These are phyloP conservation scores for Aphidius ervi DNA, from an alignment of 1,140 invertebrate genomes.

Conservation along the genomic window DNA sequence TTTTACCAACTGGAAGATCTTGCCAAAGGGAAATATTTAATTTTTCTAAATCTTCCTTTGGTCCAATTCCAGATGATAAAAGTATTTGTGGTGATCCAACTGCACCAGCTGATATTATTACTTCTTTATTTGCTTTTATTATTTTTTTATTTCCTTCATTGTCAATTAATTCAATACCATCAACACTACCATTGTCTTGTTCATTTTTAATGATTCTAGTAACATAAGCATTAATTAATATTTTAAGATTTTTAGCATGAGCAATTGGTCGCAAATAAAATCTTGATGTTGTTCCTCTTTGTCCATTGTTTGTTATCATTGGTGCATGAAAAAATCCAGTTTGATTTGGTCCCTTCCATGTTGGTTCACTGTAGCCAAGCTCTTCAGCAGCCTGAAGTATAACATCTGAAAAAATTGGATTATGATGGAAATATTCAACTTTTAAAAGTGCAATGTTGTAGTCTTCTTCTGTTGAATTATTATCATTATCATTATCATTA, in stretches of 20 bases:
- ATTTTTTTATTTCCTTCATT: slow-evolving; percentile 34
- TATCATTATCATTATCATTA: slow-evolving; percentile 25
- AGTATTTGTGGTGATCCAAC: slow-evolving; percentile 68
- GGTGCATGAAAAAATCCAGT: slow-evolving; percentile 56
- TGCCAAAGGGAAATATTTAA: slow-evolving; percentile 48
- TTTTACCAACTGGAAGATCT: slow-evolving; percentile 59
- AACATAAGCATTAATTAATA: slow-evolving; percentile 50
- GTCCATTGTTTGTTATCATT: slow-evolving; percentile 57
- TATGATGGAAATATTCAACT: slow-evolving; percentile 52
- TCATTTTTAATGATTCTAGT: slow-evolving; percentile 50
- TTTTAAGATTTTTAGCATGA: slow-evolving; percentile 43
- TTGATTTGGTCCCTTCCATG: slow-evolving; percentile 61
- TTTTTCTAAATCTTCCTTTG: slow-evolving; percentile 55
- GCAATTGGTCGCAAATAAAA: slow-evolving; percentile 50
- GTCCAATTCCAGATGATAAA: slow-evolving; percentile 66
- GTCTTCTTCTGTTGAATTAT: slow-evolving; percentile 35
- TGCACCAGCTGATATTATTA: slow-evolving; percentile 66
- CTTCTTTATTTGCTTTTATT: slow-evolving; percentile 53
- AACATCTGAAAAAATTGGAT: slow-evolving; percentile 54
- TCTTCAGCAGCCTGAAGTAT: slow-evolving; percentile 66
- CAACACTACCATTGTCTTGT: slow-evolving; percentile 52
- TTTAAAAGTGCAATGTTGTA: no score
- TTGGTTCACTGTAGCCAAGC: slow-evolving; percentile 65
- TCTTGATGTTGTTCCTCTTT: slow-evolving; percentile 56
- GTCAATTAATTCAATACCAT: slow-evolving; percentile 60